Percentiles rank a stretch among this genome's conserved stretches.
Evolutionary conservation across 1,140 invertebrate species (phyloP).

Genomic region (Ganaspis sp.): DNA sequence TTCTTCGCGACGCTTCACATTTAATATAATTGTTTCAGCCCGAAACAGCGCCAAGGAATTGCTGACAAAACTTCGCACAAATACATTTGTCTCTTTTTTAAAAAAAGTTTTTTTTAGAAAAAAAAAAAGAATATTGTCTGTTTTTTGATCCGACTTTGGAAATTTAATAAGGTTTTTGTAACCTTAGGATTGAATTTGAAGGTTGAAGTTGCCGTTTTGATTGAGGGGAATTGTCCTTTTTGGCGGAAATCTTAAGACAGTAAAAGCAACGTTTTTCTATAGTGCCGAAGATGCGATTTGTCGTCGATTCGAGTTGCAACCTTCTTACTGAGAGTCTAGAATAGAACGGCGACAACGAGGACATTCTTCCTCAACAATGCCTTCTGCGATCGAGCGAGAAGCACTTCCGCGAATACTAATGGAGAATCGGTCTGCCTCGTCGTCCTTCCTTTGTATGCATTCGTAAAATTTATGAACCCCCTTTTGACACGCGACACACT

Average conservation of each 20-base stretch:
- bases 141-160: too few relatives aligned
- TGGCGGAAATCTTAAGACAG: background rate
- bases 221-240: background rate
- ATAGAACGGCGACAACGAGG: conserved; percentile 60
- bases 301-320: conserved; percentile 34
- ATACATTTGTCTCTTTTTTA: too few relatives aligned
- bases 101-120: too few relatives aligned
- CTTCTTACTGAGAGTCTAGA: conserved; percentile 40
- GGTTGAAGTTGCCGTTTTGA: background rate
- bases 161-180: too few relatives aligned
- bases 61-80: too few relatives aligned
- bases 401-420: conserved; percentile 67
- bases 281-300: conserved; percentile 36
- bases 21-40: too few relatives aligned
- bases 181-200: background rate
- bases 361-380: conserved; percentile 68
- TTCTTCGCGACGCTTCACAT: too few relatives aligned
- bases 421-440: conserved; percentile 44
- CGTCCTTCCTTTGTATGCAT: background rate
- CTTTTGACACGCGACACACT: conserved; percentile 12
- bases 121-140: too few relatives aligned
- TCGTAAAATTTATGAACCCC: conserved; percentile 9
- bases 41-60: too few relatives aligned
- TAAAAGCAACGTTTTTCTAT: conserved; percentile 7
- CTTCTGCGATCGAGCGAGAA: conserved; percentile 62